Evolutionary conservation across 2,888 invertebrate species (phyloP).

Genomic region (Acanthosepion pharaonis): DNA sequence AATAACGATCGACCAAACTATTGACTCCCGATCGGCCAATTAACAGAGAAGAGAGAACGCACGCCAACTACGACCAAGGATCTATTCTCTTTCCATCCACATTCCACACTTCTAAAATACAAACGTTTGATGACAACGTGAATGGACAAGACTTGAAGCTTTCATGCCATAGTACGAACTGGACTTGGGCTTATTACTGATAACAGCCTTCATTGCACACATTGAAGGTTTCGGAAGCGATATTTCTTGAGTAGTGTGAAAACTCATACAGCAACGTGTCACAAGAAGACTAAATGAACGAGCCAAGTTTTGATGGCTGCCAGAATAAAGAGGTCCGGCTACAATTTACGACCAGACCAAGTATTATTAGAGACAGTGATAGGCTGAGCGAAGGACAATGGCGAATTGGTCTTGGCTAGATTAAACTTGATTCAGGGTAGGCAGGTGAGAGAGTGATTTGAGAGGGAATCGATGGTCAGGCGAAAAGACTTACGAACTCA

Average conservation of each 20-base stretch:
- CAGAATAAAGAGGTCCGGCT: background rate
- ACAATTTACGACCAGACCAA: background rate
- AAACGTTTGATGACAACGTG: background rate
- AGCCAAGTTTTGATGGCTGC: background rate
- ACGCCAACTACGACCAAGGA: background rate
- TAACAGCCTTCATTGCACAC: conserved; percentile 7
- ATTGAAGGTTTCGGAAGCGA: background rate
- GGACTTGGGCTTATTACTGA: conserved; percentile 1
- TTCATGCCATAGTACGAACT: background rate
- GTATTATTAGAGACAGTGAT: conserved; percentile 11
- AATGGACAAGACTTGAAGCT: background rate
- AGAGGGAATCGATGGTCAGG: background rate
- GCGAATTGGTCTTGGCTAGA: conserved; percentile 7
- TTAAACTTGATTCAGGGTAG: background rate
- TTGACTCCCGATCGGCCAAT: background rate
- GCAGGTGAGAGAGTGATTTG: background rate
- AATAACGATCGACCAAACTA: background rate
- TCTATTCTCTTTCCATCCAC: no score
- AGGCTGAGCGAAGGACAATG: background rate
- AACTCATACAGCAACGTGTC: conserved; percentile 12
- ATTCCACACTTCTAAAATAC: background rate
- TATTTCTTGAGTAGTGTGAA: background rate
- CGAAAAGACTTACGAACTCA: background rate
- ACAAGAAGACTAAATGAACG: background rate
- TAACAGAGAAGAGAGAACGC: background rate